Conservation (phyloP, 2,797 vertebrate species). For the Pantherophis alleghaniensis region DNA sequence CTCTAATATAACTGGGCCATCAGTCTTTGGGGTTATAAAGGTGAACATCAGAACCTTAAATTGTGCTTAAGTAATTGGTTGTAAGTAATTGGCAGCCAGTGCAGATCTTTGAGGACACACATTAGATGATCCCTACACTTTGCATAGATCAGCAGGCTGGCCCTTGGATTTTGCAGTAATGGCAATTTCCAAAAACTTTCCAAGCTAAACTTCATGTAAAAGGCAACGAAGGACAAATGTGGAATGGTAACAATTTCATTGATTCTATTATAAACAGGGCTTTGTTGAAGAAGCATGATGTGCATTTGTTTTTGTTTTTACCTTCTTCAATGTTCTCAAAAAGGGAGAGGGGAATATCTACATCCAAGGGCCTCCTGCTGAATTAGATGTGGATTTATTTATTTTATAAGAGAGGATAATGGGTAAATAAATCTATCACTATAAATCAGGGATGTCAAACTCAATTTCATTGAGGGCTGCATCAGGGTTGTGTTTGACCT, state of each 20-base stretch:
- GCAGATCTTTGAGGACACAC: background rate
- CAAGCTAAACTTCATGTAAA: background rate
- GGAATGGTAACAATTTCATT: background rate
- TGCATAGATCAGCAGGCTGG: background rate
- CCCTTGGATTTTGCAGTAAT: background rate
- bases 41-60: background rate
- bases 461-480: no score
- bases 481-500: no score
- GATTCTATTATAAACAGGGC: background rate
- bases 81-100: background rate
- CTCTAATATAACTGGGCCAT: background rate
- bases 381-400: background rate
- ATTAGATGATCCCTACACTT: background rate
- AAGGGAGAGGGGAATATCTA: background rate
- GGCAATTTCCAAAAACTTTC: background rate
- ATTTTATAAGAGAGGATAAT: background rate
- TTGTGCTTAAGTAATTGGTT: background rate
- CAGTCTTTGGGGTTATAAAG: background rate
- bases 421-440: background rate
- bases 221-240: background rate
- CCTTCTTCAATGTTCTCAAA: background rate
- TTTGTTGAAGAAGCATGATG: background rate
- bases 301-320: background rate
- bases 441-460: no score
- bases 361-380: conserved; percentile 7